Evolutionary conservation across 1,140 invertebrate species (phyloP).

Genomic region (Drosophila paulistorum): DNA sequence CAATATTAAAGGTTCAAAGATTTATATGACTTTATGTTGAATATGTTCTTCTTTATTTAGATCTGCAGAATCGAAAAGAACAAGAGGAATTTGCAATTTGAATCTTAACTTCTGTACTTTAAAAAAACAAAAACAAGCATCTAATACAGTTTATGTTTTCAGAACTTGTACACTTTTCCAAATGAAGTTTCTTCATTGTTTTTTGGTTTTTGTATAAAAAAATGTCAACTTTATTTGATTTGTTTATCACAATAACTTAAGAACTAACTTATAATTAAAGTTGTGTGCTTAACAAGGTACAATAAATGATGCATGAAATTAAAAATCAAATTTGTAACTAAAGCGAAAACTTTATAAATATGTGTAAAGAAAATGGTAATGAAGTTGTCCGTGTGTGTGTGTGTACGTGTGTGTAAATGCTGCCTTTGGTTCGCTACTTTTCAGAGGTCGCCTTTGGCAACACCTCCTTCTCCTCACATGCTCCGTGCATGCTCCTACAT

Average conservation of each 20-base stretch:
- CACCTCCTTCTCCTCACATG: constrained; percentile 23
- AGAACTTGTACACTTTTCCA: no score
- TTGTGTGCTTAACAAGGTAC: constrained; percentile 24
- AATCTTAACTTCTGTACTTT: no score
- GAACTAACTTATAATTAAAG: constrained; percentile 43
- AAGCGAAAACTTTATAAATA: constrained; percentile 68
- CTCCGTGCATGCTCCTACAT: constrained; percentile 46
- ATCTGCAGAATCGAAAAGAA: no score
- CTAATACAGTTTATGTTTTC: no score
- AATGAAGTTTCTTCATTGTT: neutral
- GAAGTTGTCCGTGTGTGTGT: constrained; percentile 22
- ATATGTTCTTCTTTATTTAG: no score
- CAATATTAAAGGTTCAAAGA: no score
- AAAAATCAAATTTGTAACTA: constrained; percentile 15
- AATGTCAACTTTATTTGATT: constrained; percentile 51
- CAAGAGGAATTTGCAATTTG: no score
- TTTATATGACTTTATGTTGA: no score
- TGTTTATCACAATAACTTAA: constrained; percentile 75
- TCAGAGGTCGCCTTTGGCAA: constrained; percentile 69
- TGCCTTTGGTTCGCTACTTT: constrained; percentile 64
- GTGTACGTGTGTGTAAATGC: constrained; percentile 56
- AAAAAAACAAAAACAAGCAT: no score
- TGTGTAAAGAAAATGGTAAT: constrained; percentile 47
- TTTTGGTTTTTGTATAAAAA: constrained; percentile 3
- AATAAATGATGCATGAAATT: constrained; percentile 60